Evolutionary conservation across 2,888 invertebrate species (phyloP).

Genomic region (Coelopa pilipes): DNA sequence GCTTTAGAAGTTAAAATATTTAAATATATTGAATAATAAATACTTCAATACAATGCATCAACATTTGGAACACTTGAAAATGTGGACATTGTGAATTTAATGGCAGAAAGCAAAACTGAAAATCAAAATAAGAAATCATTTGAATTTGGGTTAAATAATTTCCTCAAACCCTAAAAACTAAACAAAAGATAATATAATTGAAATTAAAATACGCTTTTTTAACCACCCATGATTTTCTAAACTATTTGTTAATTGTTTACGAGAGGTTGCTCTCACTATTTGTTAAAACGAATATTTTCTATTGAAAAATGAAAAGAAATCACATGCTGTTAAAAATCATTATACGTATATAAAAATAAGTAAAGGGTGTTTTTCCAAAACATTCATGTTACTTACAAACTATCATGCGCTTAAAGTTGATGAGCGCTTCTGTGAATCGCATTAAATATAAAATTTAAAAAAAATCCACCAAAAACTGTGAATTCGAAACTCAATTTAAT

Average conservation of each 20-base stretch:
- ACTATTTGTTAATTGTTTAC: conserved; percentile 28
- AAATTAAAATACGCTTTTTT: conserved; percentile 3
- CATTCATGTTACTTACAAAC: neutral
- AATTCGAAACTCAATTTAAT: neutral
- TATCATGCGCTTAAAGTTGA: conserved; percentile 3
- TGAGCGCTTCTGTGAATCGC: neutral
- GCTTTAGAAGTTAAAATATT: conserved; percentile 14
- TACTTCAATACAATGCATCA: neutral
- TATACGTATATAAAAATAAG: neutral
- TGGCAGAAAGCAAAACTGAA: neutral
- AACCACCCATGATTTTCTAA: neutral
- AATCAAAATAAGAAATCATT: neutral
- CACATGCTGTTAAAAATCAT: neutral
- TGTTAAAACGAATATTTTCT: conserved; percentile 9
- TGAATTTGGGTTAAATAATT: neutral
- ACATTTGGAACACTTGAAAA: neutral
- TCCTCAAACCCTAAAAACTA: neutral
- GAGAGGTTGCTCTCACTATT: conserved; percentile 2
- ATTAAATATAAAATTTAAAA: neutral
- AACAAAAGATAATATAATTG: neutral
- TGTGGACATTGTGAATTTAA: neutral
- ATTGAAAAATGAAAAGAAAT: neutral
- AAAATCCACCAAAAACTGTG: conserved; percentile 6
- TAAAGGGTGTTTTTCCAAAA: neutral
- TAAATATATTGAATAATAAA: conserved; percentile 6